Conservation (phyloP, 2,888 invertebrate species). For the Pterostichus niger region DNA sequence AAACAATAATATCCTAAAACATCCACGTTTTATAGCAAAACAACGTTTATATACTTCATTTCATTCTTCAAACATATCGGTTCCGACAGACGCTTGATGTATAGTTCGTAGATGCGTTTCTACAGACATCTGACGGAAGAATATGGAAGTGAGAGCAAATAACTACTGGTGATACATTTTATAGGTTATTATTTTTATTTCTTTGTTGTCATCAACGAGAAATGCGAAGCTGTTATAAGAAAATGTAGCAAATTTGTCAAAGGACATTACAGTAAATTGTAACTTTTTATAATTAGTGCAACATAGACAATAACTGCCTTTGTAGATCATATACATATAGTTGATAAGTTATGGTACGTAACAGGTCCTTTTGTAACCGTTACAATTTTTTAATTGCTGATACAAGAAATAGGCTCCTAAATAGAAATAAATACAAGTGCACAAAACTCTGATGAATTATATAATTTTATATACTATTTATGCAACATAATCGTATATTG, state of each 20-base stretch:
- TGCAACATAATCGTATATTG: too few relatives aligned
- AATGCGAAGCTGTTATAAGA: not conserved
- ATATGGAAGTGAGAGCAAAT: slow-evolving; percentile 28
- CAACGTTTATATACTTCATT: slow-evolving; percentile 50
- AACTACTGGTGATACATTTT: slow-evolving; percentile 31
- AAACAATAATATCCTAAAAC: slow-evolving; percentile 52
- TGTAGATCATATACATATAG: too few relatives aligned
- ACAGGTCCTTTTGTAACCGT: too few relatives aligned
- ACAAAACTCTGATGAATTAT: too few relatives aligned
- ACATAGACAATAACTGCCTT: too few relatives aligned
- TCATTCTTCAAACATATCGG: slow-evolving; percentile 35
- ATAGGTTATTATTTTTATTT: not conserved
- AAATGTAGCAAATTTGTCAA: not conserved
- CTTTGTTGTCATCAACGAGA: too few relatives aligned
- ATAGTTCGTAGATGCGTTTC: not conserved
- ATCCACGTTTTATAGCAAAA: slow-evolving; percentile 46
- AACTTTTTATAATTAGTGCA: not conserved
- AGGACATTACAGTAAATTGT: not conserved
- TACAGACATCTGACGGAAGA: not conserved
- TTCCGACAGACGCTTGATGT: slow-evolving; percentile 25
- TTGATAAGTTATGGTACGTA: too few relatives aligned
- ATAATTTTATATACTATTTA: too few relatives aligned
- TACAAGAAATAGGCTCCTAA: too few relatives aligned
- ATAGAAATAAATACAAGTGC: too few relatives aligned
- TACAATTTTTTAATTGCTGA: too few relatives aligned